Evolutionary conservation across 2,113 vertebrate species (phyloP), one percentile per base, ranked within the genome.

Genomic region (Perognathus longimembris): DNA sequence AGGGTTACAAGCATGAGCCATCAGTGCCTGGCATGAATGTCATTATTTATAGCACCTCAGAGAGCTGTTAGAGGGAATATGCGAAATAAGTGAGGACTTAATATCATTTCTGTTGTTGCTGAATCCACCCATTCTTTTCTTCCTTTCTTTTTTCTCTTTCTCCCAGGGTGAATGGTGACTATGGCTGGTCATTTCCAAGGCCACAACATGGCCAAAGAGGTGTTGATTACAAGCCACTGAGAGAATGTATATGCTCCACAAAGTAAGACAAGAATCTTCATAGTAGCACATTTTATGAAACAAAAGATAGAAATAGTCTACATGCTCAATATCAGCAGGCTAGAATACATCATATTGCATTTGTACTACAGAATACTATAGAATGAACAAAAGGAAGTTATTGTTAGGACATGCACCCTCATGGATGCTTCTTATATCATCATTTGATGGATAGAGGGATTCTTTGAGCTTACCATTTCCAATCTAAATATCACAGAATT

Each of bases 11-110:
- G 50, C 50, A 54, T 18, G 50, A 54, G 50, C 50, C 50, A 54
- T 15, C 17, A 54, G 50, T 5, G 15, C 50, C 50, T 54, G 50
- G 50, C 50, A 69, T 34, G n/a, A 63, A 69, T 50, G 57, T 69
- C 71, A 78, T 88, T 76, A 94, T 94, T 89, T 79, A 67, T 17
- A 21, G 28, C 34, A 32, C 77, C 54, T 89, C 38, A n/a, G 63
- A 34, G 63, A 21, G 54, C 32, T 79, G 45, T 26, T 40, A 57
- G n/a, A 90, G 42, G 83, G 84, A 42, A 92, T 22, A 88, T 20
- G 21, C n/a, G 45, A 91, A 28, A 8, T 71, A 45, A 57, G 78
- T 24, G 88, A 34, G 70, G 12, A 89, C 21, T n/a, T 59, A 36
- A n/a, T n/a, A 79, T 21, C 36, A 64, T 57, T 86, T 77, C 78